Evolutionary conservation across 1,140 invertebrate species (phyloP), one percentile per base, ranked within the genome.

Genomic region (Lepidurus packardi): DNA sequence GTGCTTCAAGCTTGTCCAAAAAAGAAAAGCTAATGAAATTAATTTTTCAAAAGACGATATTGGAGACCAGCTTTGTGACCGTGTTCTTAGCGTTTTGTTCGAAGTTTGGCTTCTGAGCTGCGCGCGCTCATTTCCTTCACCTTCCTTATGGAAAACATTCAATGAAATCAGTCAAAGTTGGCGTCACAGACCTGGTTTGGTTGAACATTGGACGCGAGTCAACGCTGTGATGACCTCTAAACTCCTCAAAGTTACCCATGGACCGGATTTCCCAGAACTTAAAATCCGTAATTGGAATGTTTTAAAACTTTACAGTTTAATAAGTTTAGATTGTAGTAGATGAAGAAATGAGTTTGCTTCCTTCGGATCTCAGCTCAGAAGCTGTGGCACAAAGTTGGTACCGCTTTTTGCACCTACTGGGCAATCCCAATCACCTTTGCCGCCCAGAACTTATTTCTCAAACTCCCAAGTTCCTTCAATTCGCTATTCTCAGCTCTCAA

Each of bases 71-170:
- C 86, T 99, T 25, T 97, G 95, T 85, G 95, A 98, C 84, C 86
- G 97, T 74, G 94, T 98, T 45, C 86, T 99, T 8, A 94, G 93
- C 79, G 96, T 97, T 42, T 88, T 99, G 21, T 94, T 98, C 85
- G 95, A 98, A 86, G 92, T 98, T 1, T 98, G 96, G 96, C 86
- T 98, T 34, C 85, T 97, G 25, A 94, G 96, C 1, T 98, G 96
- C 84, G 91, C 90, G 75, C 91, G 92, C 77, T 97, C 92, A 84
- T 94, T 94, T 86, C 96, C 96, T 13, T 93, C 95, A 7, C 96
- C 97, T 11, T 93, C 95, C 8, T 86, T 98, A 81, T 98, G 97
- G 97, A 95, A 96, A 85, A 98, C 97, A 4, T 88, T 99, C 78
- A 89, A 94, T 82, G 94, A 97, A 85, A 93, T 95, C 81, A 96